Evolutionary conservation across 1,140 invertebrate species (phyloP).

Genomic region (Riptortus pedestris): DNA sequence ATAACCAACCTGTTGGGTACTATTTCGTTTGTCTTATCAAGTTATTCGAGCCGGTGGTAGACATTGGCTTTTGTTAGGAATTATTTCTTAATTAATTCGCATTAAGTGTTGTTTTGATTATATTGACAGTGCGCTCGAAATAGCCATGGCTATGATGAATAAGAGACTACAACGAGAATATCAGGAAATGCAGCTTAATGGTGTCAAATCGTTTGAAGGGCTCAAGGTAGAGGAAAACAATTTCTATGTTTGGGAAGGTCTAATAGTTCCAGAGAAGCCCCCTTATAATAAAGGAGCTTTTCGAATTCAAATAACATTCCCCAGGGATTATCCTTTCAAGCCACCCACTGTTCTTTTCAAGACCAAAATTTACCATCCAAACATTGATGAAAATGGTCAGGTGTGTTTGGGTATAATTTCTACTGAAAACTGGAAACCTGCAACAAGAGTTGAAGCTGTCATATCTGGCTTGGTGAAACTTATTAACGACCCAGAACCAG

Average conservation of each 20-base stretch:
- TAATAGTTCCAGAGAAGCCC: conserved; percentile 87
- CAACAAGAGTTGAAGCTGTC: conserved; percentile 97
- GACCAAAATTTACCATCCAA: conserved; percentile 99
- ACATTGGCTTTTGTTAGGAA: no score
- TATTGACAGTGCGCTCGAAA: no score
- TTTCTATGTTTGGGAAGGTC: conserved; percentile 85
- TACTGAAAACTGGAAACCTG: conserved; percentile 99
- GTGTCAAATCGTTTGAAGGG: conserved; percentile 79
- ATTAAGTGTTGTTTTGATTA: background rate
- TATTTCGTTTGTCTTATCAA: background rate
- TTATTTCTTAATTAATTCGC: background rate
- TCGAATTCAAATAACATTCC: conserved; percentile 94
- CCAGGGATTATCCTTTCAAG: conserved; percentile 99
- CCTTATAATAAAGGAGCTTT: conserved; percentile 99
- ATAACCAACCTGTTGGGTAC: conserved; percentile 17
- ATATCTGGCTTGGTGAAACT: conserved; percentile 90
- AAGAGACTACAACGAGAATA: conserved; percentile 47
- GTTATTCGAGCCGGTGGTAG: no score
- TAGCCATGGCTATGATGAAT: no score
- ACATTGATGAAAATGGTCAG: conserved; percentile 98
- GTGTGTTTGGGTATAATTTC: conserved; percentile 94
- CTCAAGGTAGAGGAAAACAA: conserved; percentile 89
- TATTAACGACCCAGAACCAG: conserved; percentile 95
- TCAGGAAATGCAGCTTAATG: conserved; percentile 69
- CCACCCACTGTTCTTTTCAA: conserved; percentile 97